Percentiles rank a stretch among this genome's conserved stretches.
These are phyloP conservation scores for Tympanoctomys barrerae DNA, from an alignment of 2,797 vertebrate species.

Conservation along the genomic window DNA sequence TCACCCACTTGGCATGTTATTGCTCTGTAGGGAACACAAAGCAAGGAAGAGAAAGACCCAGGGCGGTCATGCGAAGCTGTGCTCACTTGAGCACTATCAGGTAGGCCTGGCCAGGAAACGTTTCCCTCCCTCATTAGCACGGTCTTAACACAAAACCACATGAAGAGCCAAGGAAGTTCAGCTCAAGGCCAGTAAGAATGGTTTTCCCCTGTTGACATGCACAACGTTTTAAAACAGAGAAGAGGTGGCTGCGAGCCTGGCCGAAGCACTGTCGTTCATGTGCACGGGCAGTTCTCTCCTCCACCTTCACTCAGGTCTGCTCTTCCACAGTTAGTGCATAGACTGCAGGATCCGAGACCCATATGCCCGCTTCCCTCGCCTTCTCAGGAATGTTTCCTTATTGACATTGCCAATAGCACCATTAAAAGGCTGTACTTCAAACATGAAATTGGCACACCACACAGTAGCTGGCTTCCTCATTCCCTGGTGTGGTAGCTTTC, in stretches of 20 bases:
- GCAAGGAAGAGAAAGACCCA: not conserved
- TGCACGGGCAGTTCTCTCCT: not conserved
- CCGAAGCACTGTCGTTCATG: not conserved
- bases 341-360: not conserved
- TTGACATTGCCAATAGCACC: not conserved
- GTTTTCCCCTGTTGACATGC: not conserved
- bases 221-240: not conserved
- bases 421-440: constrained; percentile 21
- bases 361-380: not conserved
- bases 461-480: constrained; percentile 39
- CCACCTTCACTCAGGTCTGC: not conserved
- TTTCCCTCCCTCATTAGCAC: not conserved
- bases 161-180: not conserved
- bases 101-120: not conserved
- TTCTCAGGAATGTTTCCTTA: constrained; percentile 54
- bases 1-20: not conserved
- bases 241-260: not conserved
- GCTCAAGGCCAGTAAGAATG: not conserved
- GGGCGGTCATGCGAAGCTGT: not conserved
- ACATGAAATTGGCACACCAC: not conserved
- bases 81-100: not conserved
- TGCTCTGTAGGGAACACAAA: not conserved
- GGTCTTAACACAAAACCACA: not conserved
- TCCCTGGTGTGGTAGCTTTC: not conserved
- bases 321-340: not conserved